phyloP scores from a whole-genome alignment of 2,888 invertebrate species.

The Liposcelis brunnea region DNA sequence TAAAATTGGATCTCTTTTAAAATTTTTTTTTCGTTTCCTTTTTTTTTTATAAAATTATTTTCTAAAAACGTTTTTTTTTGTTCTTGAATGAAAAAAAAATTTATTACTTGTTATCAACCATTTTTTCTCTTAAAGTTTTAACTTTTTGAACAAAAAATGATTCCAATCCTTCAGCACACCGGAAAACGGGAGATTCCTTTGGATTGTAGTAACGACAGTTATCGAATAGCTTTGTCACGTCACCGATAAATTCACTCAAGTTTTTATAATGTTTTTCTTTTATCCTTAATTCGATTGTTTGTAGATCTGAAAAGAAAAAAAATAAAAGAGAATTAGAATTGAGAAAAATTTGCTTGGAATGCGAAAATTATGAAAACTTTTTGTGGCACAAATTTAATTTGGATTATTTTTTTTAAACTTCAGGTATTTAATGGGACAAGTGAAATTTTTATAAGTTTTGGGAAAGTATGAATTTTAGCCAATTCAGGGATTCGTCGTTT shows the following conservation, averaged over 20 bases:
- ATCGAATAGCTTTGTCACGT: constrained; percentile 96
- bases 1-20: too few relatives aligned
- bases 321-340: constrained; percentile 6
- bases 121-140: constrained; percentile 68
- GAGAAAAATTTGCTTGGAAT: neutral
- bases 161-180: constrained; percentile 90
- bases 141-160: constrained; percentile 91
- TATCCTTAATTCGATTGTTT: constrained; percentile 78
- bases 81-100: neutral
- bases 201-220: constrained; percentile 97
- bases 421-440: too few relatives aligned
- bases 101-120: constrained; percentile 38
- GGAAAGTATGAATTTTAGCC: too few relatives aligned
- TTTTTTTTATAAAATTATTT: too few relatives aligned
- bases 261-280: constrained; percentile 66
- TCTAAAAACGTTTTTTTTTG: too few relatives aligned
- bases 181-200: constrained; percentile 86
- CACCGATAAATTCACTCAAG: constrained; percentile 88
- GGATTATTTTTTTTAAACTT: neutral
- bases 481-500: too few relatives aligned
- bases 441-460: too few relatives aligned
- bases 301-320: constrained; percentile 54
- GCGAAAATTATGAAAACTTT: neutral
- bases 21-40: too few relatives aligned
- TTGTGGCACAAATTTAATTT: too few relatives aligned